Percentiles rank a stretch among this genome's conserved stretches.
These are phyloP conservation scores for Torymus texanus DNA, from an alignment of 2,888 invertebrate genomes.

Conservation along the genomic window DNA sequence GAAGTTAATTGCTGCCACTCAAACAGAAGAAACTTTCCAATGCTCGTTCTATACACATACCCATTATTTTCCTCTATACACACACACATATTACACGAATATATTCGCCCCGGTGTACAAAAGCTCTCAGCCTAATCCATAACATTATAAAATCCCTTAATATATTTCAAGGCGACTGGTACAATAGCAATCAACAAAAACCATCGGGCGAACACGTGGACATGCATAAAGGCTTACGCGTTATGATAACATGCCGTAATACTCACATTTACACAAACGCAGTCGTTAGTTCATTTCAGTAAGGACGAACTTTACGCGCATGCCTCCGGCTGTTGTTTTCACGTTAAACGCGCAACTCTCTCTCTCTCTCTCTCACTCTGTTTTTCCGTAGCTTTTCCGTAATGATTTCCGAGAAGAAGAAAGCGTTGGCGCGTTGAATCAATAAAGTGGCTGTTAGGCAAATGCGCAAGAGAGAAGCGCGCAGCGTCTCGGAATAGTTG, in stretches of 20 bases:
- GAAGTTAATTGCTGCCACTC: neutral
- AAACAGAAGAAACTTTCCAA: neutral
- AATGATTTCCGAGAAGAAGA: too few relatives aligned
- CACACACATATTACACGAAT: too few relatives aligned
- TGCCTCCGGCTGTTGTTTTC: constrained; percentile 8
- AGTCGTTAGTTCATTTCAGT: constrained; percentile 5
- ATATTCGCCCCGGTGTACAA: too few relatives aligned
- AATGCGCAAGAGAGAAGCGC: neutral
- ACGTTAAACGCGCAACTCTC: neutral
- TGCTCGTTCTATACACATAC: neutral
- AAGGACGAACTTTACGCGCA: neutral
- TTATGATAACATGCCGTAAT: neutral
- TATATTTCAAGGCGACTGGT: too few relatives aligned
- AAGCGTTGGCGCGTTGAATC: neutral
- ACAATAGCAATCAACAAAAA: too few relatives aligned
- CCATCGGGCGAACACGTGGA: too few relatives aligned
- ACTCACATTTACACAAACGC: neutral
- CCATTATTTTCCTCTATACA: too few relatives aligned
- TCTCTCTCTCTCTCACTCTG: neutral
- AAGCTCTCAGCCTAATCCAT: too few relatives aligned
- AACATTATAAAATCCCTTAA: too few relatives aligned
- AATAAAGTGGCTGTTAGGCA: constrained; percentile 9
- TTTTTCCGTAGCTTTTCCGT: neutral
- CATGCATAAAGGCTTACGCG: too few relatives aligned
- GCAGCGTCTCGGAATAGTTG: constrained; percentile 16